These are phyloP conservation scores for Parazoanthus swiftii DNA, from an alignment of 92 coral and sea anemone species.

Conservation along the genomic window DNA sequence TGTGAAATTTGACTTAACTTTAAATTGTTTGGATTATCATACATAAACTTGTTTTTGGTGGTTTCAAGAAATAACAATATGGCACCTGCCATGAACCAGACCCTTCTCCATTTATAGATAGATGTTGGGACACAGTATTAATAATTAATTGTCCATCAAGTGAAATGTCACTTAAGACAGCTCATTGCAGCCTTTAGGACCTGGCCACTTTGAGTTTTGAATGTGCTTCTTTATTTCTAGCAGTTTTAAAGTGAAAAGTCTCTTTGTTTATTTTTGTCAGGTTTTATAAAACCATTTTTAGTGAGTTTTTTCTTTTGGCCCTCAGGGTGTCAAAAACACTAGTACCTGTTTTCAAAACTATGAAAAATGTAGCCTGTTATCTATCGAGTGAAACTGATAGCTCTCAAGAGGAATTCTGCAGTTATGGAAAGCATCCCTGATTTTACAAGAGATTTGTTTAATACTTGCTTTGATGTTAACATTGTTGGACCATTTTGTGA, in stretches of 20 bases:
- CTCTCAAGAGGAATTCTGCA: conserved; percentile 25
- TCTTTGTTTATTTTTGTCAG: not conserved
- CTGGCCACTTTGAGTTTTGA: not conserved
- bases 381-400: not conserved
- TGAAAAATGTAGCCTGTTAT: not conserved
- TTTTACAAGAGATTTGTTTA: conserved; percentile 73
- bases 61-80: not conserved
- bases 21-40: not conserved
- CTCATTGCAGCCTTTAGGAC: conserved; percentile 8
- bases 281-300: not conserved
- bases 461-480: conserved; percentile 74
- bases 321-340: not conserved
- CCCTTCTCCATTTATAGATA: conserved; percentile 16
- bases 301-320: not conserved
- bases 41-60: conserved; percentile 17
- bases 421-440: conserved; percentile 92
- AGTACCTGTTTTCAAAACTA: not conserved
- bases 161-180: conserved; percentile 8
- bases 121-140: conserved; percentile 21
- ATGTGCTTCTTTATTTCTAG: not conserved
- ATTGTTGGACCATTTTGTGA: conserved; percentile 65
- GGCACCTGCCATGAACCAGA: conserved; percentile 27
- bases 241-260: not conserved
- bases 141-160: conserved; percentile 19
- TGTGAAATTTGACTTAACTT: not conserved